Evolutionary conservation across 1,140 invertebrate species (phyloP), one percentile per base, ranked within the genome.

Genomic region (Ylistrum balloti): DNA sequence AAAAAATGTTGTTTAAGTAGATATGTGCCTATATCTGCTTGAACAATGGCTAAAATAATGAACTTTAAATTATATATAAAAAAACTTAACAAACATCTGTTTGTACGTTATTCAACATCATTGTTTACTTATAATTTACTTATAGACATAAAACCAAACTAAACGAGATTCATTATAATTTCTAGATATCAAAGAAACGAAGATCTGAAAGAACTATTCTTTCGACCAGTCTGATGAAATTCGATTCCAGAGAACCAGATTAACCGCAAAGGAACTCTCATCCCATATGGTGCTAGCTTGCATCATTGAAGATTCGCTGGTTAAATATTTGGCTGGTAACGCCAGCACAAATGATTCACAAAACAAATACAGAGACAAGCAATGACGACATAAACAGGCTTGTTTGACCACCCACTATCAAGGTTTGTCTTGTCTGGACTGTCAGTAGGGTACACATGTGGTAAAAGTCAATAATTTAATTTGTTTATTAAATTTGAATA

Each of bases 291-390:
- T 74, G 22, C 56, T 1, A 74, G 22, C 56, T 28, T 28, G 15
- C n/a, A 74, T 74, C 56, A 74, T 28, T 74, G 56, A 7, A 74
- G 56, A 11, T 74, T 74, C 1, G 20, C 56, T n/a, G 22, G 56
- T 74, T 74, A n/a, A 74, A 28, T 74, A 74, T 28, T 74, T 74
- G 56, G 56, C 56, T 74, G 5, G 41, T 45, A 45, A 15, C 41
- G 41, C 41, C 41, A 74, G 56, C n/a, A 74, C 56, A 74, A 74
- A 74, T 28, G 56, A 74, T 74, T 74, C 41, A 45, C 41, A 13
- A 45, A 45, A 7, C n/a, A n/a, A 74, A 74, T 28, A 74, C 22
- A 28, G 28, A 3, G 2, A 74, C 28, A 28, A 13, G 17, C n/a
- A 13, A 45, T 45, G 41, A 45, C 9, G 41, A 45, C 41, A 45